Percentiles rank a stretch among this genome's conserved stretches.
Conservation (phyloP, 2,113 vertebrate genomes). For the Myrmecophaga tridactyla region DNA sequence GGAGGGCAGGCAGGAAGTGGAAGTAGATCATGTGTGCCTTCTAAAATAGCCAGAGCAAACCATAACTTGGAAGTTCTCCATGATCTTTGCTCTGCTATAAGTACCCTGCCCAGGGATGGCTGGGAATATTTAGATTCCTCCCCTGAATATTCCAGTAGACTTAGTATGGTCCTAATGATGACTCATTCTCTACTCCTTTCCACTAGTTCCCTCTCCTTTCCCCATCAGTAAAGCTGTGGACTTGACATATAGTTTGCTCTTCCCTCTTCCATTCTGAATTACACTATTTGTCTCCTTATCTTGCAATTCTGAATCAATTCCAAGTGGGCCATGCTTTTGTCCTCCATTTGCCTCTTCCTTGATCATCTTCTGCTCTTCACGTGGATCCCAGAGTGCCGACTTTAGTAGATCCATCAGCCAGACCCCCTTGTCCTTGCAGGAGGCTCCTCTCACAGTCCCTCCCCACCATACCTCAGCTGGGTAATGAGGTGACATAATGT, state of each 20-base stretch:
- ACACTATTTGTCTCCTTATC: not conserved
- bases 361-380: not conserved
- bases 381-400: not conserved
- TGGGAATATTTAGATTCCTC: not conserved
- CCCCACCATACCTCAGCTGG: accelerated
- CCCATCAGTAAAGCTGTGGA: not conserved
- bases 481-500: accelerated
- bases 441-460: not conserved
- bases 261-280: not conserved
- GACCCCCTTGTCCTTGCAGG: no score
- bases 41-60: not conserved
- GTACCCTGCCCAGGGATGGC: not conserved
- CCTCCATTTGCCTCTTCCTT: not conserved
- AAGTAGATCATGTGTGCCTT: not conserved
- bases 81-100: not conserved
- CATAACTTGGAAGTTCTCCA: not conserved
- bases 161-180: accelerated
- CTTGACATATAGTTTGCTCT: no score
- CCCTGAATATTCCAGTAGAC: no score
- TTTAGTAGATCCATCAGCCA: not conserved
- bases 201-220: not conserved
- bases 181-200: not conserved
- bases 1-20: not conserved
- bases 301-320: not conserved
- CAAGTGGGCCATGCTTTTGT: not conserved